A percentile compares a stretch with the other conserved stretches of the same genome.
These are phyloP conservation scores for Tenualosa ilisha DNA, from an alignment of 2,797 vertebrate genomes.

Conservation along the genomic window DNA sequence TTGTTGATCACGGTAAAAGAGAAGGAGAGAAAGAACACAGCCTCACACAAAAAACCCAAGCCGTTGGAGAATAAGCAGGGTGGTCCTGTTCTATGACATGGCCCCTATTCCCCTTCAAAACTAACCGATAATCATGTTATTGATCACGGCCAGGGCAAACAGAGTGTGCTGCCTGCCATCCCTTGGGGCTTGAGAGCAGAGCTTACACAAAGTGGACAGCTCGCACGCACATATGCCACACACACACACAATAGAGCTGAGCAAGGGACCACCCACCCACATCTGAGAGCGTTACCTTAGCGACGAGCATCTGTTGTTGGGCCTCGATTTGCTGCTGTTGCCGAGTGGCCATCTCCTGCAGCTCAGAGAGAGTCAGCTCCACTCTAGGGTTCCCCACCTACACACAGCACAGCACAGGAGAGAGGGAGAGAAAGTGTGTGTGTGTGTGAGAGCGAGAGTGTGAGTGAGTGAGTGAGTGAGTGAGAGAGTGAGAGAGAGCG, in stretches of 20 bases:
- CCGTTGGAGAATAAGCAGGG: not conserved
- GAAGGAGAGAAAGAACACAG: not conserved
- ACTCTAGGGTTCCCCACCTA: conserved; percentile 91
- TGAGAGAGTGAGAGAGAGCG: not conserved
- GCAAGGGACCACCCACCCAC: conserved; percentile 37
- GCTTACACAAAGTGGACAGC: not conserved
- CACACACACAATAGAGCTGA: conserved; percentile 14
- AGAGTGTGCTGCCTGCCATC: not conserved
- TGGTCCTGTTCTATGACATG: not conserved
- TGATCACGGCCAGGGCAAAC: not conserved
- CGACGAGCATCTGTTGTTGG: conserved; percentile 97
- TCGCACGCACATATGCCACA: not conserved
- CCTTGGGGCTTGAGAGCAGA: not conserved
- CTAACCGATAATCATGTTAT: not conserved
- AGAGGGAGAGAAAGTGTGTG: not conserved
- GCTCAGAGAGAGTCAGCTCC: conserved; percentile 94
- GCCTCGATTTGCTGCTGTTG: conserved; percentile 98
- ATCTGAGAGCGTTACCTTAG: conserved; percentile 81
- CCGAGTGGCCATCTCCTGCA: conserved; percentile 96
- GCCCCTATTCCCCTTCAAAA: not conserved
- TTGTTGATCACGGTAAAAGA: not conserved
- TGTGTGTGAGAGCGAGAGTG: not conserved
- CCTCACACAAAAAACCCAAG: not conserved
- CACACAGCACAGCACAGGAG: conserved; percentile 17
- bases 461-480: not conserved